Percentiles rank a stretch among this genome's conserved stretches.
Conservation (phyloP, 2,113 vertebrate genomes). For the Hyperoodon ampullatus region DNA sequence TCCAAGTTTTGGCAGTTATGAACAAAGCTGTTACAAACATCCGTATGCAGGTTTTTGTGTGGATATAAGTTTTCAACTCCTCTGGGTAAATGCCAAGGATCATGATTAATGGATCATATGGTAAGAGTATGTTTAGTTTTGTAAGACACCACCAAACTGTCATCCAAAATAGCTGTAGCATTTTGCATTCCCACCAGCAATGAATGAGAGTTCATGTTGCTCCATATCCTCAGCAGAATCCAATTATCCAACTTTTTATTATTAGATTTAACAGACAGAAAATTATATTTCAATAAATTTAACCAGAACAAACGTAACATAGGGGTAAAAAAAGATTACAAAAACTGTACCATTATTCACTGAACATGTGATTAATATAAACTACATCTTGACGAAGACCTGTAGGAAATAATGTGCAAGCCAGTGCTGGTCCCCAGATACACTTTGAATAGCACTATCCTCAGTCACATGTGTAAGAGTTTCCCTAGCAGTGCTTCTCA, state of each 20-base stretch:
- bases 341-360: not conserved
- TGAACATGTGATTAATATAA: not conserved
- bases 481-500: not conserved
- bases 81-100: not conserved
- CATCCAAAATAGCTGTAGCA: not conserved
- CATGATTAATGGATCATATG: not conserved
- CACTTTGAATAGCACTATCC: not conserved
- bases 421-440: not conserved
- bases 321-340: not conserved
- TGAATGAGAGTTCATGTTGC: not conserved
- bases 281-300: not conserved
- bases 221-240: not conserved
- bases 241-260: not conserved
- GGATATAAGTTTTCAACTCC: not conserved
- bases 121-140: not conserved
- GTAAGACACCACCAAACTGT: not conserved
- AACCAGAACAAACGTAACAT: not conserved
- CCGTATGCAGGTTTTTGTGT: not conserved
- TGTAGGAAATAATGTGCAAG: not conserved
- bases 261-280: not conserved
- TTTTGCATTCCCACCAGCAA: not conserved
- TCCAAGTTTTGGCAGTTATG: not conserved
- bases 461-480: not conserved
- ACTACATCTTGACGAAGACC: not conserved
- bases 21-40: not conserved